Conservation (phyloP, 2,888 invertebrate species). For the Mythimna ferrago region DNA sequence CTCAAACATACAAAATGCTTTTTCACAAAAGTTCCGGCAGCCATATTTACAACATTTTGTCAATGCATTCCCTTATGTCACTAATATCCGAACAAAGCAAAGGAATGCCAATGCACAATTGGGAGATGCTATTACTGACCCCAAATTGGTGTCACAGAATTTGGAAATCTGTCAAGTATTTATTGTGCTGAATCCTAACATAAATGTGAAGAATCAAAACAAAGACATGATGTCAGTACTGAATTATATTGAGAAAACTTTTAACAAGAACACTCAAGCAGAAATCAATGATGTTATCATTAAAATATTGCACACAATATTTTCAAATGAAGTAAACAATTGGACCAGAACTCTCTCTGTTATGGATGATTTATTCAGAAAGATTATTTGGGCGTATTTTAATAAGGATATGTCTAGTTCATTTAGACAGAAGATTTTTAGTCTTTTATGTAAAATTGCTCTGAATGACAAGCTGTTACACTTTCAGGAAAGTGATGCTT, state of each 20-base stretch:
- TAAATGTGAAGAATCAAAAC: constrained; percentile 80
- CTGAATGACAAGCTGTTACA: constrained; percentile 81
- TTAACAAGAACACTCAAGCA: constrained; percentile 75
- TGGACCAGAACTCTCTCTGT: constrained; percentile 81
- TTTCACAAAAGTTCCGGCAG: constrained; percentile 88
- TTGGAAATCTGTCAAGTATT: constrained; percentile 85
- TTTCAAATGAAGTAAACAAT: constrained; percentile 78
- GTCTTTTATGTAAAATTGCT: constrained; percentile 84
- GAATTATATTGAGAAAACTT: constrained; percentile 88
- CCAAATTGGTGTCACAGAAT: constrained; percentile 80
- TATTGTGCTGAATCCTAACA: constrained; percentile 84
- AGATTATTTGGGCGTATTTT: constrained; percentile 83
- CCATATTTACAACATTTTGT: constrained; percentile 91
- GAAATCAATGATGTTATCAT: constrained; percentile 74
- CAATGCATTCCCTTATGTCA: constrained; percentile 90
- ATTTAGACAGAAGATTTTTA: constrained; percentile 83
- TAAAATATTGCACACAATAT: constrained; percentile 80
- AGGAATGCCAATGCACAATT: constrained; percentile 67
- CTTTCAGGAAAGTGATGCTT: constrained; percentile 82
- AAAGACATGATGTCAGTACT: constrained; percentile 82
- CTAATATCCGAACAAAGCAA: constrained; percentile 81
- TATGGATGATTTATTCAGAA: constrained; percentile 80
- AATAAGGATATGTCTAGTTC: constrained; percentile 71
- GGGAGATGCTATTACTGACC: constrained; percentile 81
- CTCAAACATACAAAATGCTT: constrained; percentile 85